Base-by-base conservation (phyloP, 1,140 invertebrate species). In the Drosophila hydei region DNA sequence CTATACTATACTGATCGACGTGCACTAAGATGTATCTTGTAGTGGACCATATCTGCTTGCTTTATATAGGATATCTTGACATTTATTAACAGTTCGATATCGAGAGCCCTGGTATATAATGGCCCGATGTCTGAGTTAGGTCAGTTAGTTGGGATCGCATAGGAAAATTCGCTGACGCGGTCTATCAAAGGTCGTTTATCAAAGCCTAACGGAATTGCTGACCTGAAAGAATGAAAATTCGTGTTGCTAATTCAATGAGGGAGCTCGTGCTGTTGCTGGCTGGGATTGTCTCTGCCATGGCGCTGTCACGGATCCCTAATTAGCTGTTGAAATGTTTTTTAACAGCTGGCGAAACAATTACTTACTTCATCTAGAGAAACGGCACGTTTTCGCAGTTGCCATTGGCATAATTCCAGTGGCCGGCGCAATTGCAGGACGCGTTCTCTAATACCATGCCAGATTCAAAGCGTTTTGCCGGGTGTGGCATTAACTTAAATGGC, bases 401-500 rank as follows among this genome's bases (percentile, higher is more conserved):
- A 21, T 38, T 42, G 21, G 30, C 36, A 52, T 62, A 30, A 50
- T 71, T 70, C 50, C 58, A 59, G 19, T 43, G 51, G 60, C 38
- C 43, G 18, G 51, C 23, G 18, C 19, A 62, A 51, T 30, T 45
- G 9, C 48, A 38, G 27, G 23, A 50, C 14, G 14, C 51, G 14
- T 9, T 43, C 56, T 52, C 71, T 84, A 83, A 78, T 78, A 67
- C 75, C 16, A 78, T 78, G 62, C 75, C 16, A 67, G 65, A 72
- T 59, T 72, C 67, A 63, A 67, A 84, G 52, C 79, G 77, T 79
- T 85, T 72, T 60, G 72, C 68, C 76, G 80, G 75, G 69, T 79
- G 80, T 73, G 72, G 80, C 76, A 84, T 84, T 84, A 84, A 76
- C 60, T 77, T 85, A 84, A 84, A 85, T 85, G 80, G 72, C 76